Base-by-base conservation (phyloP, 2,113 vertebrate species). In the Trematomus loennbergii region DNA sequence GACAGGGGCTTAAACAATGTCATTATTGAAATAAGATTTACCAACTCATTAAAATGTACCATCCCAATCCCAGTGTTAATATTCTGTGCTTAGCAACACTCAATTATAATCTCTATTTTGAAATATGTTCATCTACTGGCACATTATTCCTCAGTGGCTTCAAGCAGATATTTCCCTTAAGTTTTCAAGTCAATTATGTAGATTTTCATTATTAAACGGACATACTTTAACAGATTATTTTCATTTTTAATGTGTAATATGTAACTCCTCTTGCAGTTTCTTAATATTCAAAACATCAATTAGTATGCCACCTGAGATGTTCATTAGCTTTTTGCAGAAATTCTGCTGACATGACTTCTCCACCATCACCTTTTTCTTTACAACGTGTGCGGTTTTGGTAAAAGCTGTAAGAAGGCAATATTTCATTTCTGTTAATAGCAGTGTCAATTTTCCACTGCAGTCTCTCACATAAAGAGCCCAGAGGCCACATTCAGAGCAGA, bases 351-450 rank as follows among this genome's bases (percentile, higher is more conserved):
- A 72, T 57, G 22, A 70, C 66, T 70, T 59, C 60, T 48, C 40
- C n/a, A 45, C 59, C 49, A 57, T 67, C 58, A 43, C 25, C 53
- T 45, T 40, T 18, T 48, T 77, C 45, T 67, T 81, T 76, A 76
- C 68, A 72, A 40, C 12, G 29, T 78, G 22, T 55, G 74, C 46
- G 29, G 55, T 81, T 75, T 82, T 43, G 66, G 58, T 77, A 54
- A 81, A 61, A 85, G 53, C 48, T 77, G 48, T 58, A 59, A 58
- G 57, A 46, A 76, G 66, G 72, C 33, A 63, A 33, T 84, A 89
- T 67, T 62, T 83, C 18, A 81, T 90, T 79, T 82, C 25, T 55
- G 63, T 72, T 79, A 84, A 82, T 17, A 84, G 81, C 72, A 59
- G 33, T 48, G 58, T 55, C 57, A 67, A 71, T 87, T 84, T 84